Base-by-base conservation (phyloP, 2,888 invertebrate species). In the Plebejus anna region DNA sequence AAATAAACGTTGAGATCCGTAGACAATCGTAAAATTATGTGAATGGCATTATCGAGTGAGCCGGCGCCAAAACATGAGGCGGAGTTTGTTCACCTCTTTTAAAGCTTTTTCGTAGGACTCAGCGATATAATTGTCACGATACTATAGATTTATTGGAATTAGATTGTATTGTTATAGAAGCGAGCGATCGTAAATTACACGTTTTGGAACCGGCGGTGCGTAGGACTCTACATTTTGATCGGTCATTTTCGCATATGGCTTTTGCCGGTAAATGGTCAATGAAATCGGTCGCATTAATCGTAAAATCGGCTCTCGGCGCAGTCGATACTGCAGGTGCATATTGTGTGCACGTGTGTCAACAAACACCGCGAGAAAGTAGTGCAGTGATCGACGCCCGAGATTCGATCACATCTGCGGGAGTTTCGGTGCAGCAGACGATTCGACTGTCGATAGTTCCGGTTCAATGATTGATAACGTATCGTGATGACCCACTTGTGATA, bases 281-380 rank as follows among this genome's bases (percentile, higher is more conserved):
- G 47, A 61, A 75, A 51, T 76, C 42, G 71, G 28, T 57, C 22
- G 59, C 57, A 38, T 57, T 76, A 57, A 76, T 57, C 32, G 55
- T 85, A 83, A 83, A 82, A 66, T 66, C 36, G 61, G 28, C 22
- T 66, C 16, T 55, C 32, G 1, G 55, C 73, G 73, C 88, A 89
- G 86, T 89, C 84, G 83, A 85, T 85, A 85, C 81, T 81, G 81
- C 82, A 84, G 83, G 85, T 84, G 84, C 84, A 83, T 80, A 81
- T 82, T 83, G 82, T 79, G 81, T 83, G 83, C 87, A 86, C 88
- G 88, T 86, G 85, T 83, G 79, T 55, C 57, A 32, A 57, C 66
- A 70, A 70, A 70, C 57, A 70, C 36, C 57, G 11, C 1, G 71
- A 22, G 28, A 70, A 71, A 71, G 22, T 70, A 76, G 76, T 72